Percentiles rank a stretch among this genome's conserved stretches.
phyloP scores from a whole-genome alignment of 2,888 invertebrate genomes.

The Agrenia bidenticulata region DNA sequence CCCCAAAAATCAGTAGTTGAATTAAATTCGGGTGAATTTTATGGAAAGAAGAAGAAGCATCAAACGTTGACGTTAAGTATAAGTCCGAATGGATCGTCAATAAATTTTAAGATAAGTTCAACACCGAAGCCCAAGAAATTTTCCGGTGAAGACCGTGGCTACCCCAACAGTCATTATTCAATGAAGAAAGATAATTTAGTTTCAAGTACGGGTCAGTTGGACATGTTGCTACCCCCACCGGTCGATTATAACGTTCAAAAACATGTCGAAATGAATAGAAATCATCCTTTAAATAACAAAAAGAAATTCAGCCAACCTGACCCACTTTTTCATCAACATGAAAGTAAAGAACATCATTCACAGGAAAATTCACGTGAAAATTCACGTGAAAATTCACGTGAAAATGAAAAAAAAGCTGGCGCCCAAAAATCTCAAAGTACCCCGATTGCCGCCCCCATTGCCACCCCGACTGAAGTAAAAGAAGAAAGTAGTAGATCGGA shows the following conservation, averaged over 20 bases:
- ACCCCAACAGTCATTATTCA: neutral
- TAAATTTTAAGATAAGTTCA: neutral
- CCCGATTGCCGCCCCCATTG: no score
- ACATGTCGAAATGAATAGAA: conserved; percentile 24
- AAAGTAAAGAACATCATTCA: no score
- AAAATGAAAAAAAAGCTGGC: no score
- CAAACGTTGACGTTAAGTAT: neutral
- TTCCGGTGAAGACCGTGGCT: neutral
- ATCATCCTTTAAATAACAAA: conserved; percentile 27
- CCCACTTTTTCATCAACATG: conserved; percentile 67
- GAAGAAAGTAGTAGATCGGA: conserved; percentile 74
- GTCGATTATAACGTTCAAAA: conserved; percentile 9
- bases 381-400: no score
- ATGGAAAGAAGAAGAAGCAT: neutral
- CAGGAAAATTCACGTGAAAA: no score
- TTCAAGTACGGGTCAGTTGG: no score
- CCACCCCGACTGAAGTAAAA: neutral
- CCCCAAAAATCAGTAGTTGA: no score
- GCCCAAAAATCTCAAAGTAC: no score
- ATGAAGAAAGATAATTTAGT: no score
- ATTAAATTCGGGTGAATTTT: no score
- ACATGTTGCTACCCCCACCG: conserved; percentile 4
- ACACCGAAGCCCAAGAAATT: neutral
- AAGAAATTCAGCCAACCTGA: conserved; percentile 74
- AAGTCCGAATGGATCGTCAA: neutral